Conservation (phyloP, 2,797 vertebrate species). For the Gymnoscopelus microlampas region DNA sequence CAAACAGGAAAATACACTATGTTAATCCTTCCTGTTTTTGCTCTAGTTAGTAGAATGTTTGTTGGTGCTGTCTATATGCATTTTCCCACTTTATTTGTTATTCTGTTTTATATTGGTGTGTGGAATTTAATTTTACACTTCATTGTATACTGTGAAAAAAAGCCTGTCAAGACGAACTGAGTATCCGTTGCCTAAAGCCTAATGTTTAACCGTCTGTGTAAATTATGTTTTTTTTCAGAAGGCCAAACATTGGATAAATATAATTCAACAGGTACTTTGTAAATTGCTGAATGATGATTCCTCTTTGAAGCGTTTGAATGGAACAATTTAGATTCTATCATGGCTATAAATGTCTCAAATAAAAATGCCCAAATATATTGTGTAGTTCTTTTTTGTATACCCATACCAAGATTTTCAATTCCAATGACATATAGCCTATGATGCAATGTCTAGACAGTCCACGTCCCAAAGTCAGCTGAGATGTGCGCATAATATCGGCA, state of each 20-base stretch:
- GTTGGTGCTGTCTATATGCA: slow-evolving; percentile 21
- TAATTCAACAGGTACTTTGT: slow-evolving; percentile 13
- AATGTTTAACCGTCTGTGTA: slow-evolving; percentile 37
- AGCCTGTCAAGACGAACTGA: slow-evolving; percentile 20
- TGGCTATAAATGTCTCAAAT: slow-evolving; percentile 28
- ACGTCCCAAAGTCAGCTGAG: slow-evolving; percentile 17
- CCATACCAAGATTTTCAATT: not conserved
- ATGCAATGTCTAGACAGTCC: slow-evolving; percentile 11
- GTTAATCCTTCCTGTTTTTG: slow-evolving; percentile 53
- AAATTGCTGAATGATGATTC: slow-evolving; percentile 10
- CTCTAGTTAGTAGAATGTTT: slow-evolving; percentile 18
- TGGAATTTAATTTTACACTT: slow-evolving; percentile 34
- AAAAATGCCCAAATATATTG: slow-evolving; percentile 28
- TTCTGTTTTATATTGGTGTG: slow-evolving; percentile 54
- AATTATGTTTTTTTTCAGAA: slow-evolving; percentile 25
- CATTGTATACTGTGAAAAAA: slow-evolving; percentile 33
- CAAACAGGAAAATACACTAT: slow-evolving; percentile 32
- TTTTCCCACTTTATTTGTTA: slow-evolving; percentile 41
- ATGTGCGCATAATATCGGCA: slow-evolving; percentile 1
- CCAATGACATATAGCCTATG: not conserved
- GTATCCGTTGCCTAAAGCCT: slow-evolving; percentile 10
- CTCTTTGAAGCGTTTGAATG: slow-evolving; percentile 28
- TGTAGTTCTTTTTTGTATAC: slow-evolving; percentile 10
- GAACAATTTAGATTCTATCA: slow-evolving; percentile 25
- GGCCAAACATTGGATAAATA: slow-evolving; percentile 26